Evolutionary conservation across 2,797 vertebrate genomes (phyloP).

Genomic region (Astyanax mexicanus): DNA sequence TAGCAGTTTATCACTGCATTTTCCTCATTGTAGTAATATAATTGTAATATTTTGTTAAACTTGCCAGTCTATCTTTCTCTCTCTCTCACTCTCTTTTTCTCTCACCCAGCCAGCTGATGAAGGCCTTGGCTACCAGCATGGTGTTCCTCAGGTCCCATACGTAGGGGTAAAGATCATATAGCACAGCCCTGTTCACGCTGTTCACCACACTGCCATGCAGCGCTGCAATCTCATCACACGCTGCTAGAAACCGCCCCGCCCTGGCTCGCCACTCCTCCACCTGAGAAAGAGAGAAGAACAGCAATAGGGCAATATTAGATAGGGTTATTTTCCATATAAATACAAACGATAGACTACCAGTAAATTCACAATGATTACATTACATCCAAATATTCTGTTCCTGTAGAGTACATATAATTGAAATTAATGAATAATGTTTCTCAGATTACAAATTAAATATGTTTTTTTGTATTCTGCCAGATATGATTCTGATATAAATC

Average conservation of each 20-base stretch:
- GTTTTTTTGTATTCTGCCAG: no score
- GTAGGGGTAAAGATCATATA: conserved; percentile 89
- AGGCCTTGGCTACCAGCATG: conserved; percentile 83
- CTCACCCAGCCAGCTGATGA: conserved; percentile 86
- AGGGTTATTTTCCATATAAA: no score
- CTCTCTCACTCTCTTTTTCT: not conserved
- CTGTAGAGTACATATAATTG: no score
- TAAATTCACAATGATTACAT: no score
- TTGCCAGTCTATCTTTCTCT: not conserved
- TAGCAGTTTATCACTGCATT: no score
- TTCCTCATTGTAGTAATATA: no score
- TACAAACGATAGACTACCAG: no score
- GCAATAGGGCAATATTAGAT: no score
- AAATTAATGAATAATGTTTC: no score
- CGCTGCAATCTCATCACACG: conserved; percentile 77
- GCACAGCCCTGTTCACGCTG: conserved; percentile 77
- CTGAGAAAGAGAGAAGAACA: conserved; percentile 60
- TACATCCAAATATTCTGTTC: no score
- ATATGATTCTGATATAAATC: no score
- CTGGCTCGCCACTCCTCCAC: conserved; percentile 75
- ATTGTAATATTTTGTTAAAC: not conserved
- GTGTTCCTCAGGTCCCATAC: conserved; percentile 89
- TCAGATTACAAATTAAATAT: no score
- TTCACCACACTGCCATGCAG: conserved; percentile 84
- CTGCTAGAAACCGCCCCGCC: conserved; percentile 76